These are phyloP conservation scores for Caiman crocodilus DNA, from an alignment of 2,797 vertebrate species.

Conservation along the genomic window DNA sequence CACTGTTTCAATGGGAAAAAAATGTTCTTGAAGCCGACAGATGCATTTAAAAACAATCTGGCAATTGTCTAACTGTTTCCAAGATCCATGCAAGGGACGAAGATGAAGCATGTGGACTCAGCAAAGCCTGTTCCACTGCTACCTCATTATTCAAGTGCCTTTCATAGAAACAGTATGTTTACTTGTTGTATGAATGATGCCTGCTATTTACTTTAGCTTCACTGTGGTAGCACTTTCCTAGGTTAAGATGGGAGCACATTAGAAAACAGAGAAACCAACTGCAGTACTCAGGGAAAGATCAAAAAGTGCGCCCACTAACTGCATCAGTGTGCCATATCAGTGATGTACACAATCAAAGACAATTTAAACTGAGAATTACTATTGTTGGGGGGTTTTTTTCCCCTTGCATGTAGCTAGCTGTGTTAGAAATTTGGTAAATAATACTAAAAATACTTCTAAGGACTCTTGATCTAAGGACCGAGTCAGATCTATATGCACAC, in stretches of 20 bases:
- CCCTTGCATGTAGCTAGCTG: fast-evolving
- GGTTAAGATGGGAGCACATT: not conserved
- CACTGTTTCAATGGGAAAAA: not conserved
- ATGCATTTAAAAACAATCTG: fast-evolving
- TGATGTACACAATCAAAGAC: not conserved
- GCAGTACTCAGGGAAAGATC: not conserved
- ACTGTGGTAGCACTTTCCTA: fast-evolving
- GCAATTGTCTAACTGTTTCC: not conserved
- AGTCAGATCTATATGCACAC: fast-evolving
- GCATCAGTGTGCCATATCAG: not conserved
- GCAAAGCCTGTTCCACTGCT: not conserved
- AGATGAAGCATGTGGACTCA: fast-evolving
- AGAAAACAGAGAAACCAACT: not conserved
- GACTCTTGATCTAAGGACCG: fast-evolving
- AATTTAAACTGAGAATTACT: fast-evolving
- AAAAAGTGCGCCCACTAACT: not conserved
- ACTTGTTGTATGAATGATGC: not conserved
- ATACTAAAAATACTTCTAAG: not conserved
- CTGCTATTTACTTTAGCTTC: not conserved
- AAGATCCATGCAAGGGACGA: not conserved
- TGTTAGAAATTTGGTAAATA: fast-evolving
- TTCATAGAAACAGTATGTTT: not conserved
- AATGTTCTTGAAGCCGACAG: not conserved
- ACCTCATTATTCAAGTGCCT: not conserved
- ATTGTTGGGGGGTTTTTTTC: not conserved